phyloP scores from a whole-genome alignment of 2,797 vertebrate species.

The Mormyrus hasselquistii region DNA sequence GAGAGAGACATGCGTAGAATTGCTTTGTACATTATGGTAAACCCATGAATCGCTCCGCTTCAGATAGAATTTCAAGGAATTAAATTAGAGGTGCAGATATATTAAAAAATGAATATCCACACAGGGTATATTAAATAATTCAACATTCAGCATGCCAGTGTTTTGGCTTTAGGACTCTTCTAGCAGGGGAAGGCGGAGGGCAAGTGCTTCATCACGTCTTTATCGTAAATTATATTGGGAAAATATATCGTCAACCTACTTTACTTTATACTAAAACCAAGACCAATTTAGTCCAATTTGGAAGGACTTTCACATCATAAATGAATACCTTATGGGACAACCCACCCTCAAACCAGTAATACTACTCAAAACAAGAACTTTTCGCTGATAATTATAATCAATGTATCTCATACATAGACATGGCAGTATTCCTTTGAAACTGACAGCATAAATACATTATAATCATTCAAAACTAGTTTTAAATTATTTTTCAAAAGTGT shows the following conservation, averaged over 20 bases:
- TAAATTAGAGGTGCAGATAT: not conserved
- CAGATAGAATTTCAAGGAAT: not conserved
- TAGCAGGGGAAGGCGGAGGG: not conserved
- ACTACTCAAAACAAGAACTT: not conserved
- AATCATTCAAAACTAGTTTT: not conserved
- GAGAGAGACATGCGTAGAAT: conserved; percentile 6
- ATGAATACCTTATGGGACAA: not conserved
- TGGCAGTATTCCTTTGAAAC: not conserved
- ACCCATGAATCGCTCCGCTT: not conserved
- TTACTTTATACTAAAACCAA: not conserved
- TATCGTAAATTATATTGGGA: not conserved
- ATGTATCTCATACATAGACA: not conserved
- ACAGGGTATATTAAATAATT: not conserved
- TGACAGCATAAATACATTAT: not conserved
- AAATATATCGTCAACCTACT: not conserved
- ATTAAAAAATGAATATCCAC: not conserved
- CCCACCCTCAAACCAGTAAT: not conserved
- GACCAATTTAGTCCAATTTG: not conserved
- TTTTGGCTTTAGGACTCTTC: not conserved
- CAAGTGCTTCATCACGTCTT: not conserved
- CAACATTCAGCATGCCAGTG: not conserved
- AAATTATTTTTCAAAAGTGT: not conserved
- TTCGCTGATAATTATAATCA: not conserved
- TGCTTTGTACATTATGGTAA: conserved; percentile 1
- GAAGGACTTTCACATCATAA: not conserved